Evolutionary conservation across 2,888 invertebrate species (phyloP).

Genomic region (Trilocha varians): DNA sequence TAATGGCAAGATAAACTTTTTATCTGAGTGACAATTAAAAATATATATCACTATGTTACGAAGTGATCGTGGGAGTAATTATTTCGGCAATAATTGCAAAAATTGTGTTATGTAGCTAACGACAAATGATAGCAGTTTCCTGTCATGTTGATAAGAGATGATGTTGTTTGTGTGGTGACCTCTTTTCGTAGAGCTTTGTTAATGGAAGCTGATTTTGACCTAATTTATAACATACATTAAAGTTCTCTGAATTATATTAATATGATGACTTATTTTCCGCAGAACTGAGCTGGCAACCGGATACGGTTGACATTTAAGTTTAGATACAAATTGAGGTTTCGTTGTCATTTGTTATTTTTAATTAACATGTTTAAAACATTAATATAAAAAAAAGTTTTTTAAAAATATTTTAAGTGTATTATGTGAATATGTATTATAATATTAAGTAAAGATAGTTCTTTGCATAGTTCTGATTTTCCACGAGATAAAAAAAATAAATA

Average conservation of each 20-base stretch:
- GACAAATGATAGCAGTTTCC: conserved; percentile 68
- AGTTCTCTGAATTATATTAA: conserved; percentile 29
- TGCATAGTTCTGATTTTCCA: too few species aligned
- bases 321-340: not conserved
- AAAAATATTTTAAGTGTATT: too few species aligned
- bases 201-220: conserved; percentile 69
- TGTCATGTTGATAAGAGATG: conserved; percentile 54
- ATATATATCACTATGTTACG: not conserved
- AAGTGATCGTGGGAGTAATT: conserved; percentile 50
- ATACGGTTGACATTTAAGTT: conserved; percentile 17
- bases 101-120: conserved; percentile 65
- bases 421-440: too few species aligned
- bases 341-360: conserved; percentile 2
- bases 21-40: conserved; percentile 1
- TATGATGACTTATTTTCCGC: conserved; percentile 18
- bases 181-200: conserved; percentile 61
- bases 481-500: too few species aligned
- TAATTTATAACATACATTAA: conserved; percentile 37
- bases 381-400: too few species aligned
- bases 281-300: conserved; percentile 20
- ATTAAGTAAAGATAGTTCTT: too few species aligned
- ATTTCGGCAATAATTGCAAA: conserved; percentile 73
- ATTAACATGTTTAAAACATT: too few species aligned
- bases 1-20: not conserved
- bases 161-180: conserved; percentile 55